Evolutionary conservation across 2,797 vertebrate species (phyloP), one percentile per base, ranked within the genome.

Genomic region (Etheostoma perlongum): DNA sequence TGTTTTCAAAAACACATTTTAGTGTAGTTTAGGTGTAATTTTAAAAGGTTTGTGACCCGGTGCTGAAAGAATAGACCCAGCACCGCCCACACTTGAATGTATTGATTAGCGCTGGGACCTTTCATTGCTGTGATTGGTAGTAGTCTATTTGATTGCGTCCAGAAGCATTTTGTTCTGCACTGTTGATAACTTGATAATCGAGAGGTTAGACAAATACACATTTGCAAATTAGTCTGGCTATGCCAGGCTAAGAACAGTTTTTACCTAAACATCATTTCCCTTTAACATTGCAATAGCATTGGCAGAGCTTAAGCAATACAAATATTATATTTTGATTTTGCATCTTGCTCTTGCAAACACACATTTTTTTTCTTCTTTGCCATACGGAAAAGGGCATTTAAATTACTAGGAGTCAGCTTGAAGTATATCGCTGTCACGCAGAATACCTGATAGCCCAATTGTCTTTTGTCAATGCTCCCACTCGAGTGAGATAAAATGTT

Each of bases 391-490:
- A 7, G n/a, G 65, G 23, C 44, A 63, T 77, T 73, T 48, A 59
- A 60, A 74, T 78, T 16, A 59, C 70, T 57, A 46, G 70, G 11
- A 42, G 58, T 66, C 70, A 25, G 52, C 49, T 18, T 74, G 64
- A 67, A 64, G 80, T 79, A 65, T 67, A 74, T 67, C 15, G 49
- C 65, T 70, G 60, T 62, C 74, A 58, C 16, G 40, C 67, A 55
- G 61, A 73, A 81, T 73, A 72, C 36, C 53, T 83, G 67, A 82
- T 84, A 46, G 53, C n/a, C 59, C 53, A 76, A 74, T 81, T 83
- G 74, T 75, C 79, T 72, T 76, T 67, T 58, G 69, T 80, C 70
- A 54, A 23, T 60, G n/a, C 63, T 73, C 54, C 55, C 44, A 67
- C 53, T 66, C 10, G 30, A 65, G 19, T 55, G 21, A 80, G 70